Conservation (phyloP, 2,113 vertebrate genomes). For the Saimiri boliviensis region DNA sequence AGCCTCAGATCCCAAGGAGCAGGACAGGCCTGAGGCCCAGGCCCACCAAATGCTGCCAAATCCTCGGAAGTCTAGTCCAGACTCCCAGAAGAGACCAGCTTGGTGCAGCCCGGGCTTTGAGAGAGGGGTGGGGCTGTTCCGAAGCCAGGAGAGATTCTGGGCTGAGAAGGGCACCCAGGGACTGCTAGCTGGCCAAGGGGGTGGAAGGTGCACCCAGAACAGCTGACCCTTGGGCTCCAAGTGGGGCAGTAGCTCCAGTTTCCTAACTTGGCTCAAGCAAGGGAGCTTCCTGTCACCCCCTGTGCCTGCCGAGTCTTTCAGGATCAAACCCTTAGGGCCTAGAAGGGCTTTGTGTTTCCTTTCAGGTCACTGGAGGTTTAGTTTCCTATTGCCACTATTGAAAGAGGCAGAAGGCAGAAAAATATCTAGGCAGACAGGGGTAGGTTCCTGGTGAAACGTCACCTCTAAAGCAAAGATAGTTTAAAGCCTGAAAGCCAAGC, state of each 20-base stretch:
- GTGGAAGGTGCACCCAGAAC: fast-evolving
- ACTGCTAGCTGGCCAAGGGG: not conserved
- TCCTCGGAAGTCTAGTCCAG: not conserved
- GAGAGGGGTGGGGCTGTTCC: not conserved
- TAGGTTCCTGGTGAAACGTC: too few species aligned
- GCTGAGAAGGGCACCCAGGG: not conserved
- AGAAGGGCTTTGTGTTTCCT: not conserved
- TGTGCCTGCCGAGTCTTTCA: not conserved
- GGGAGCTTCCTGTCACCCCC: not conserved
- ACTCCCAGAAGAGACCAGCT: not conserved
- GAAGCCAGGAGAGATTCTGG: not conserved
- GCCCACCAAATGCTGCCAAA: not conserved
- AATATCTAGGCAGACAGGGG: too few species aligned
- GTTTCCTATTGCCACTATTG: not conserved
- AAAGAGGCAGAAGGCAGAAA: too few species aligned
- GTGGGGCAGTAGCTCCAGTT: not conserved
- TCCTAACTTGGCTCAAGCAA: not conserved
- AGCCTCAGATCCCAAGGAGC: not conserved
- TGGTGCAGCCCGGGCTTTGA: not conserved
- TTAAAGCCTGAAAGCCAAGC: too few species aligned
- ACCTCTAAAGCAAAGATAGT: too few species aligned
- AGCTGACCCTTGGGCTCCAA: not conserved
- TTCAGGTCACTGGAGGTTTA: not conserved
- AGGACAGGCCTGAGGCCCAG: not conserved
- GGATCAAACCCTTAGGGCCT: not conserved